Evolutionary conservation across 1,140 invertebrate genomes (phyloP), one percentile per base, ranked within the genome.

Genomic region (Zophobas morio): DNA sequence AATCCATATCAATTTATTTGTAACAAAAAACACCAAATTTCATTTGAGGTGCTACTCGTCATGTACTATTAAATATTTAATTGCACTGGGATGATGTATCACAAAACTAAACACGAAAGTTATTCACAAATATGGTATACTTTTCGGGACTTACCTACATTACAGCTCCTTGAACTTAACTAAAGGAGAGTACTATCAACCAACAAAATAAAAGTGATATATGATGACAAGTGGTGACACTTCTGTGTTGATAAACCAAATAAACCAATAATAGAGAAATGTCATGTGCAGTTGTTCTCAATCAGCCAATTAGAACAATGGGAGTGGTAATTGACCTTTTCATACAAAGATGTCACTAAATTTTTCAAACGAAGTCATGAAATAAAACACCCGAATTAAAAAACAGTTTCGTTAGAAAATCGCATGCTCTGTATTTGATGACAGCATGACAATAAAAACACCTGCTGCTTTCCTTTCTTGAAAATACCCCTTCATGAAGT

Each of bases 221-320:
- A 32, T 66, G 60, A 33, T 66, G 60, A 66, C 60, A 66, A 42
- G 20, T 66, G 20, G 60, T 66, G 60, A 66, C 60, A 66, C 60
- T 66, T 42, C 20, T 20, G 8, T 66, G 60, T 66, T 66, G 60
- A 66, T 66, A 66, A 66, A 46, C 60, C 35, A 63, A 66, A 66
- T 66, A 66, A 42, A 66, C 60, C 60, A 66, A 66, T 66, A 42
- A 42, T 20, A 66, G 42, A 42, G n/a, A 66, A 33, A 37, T 1
- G 39, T 32, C 60, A 33, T 66, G 60, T 2, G n/a, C 60, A 42
- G 60, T 42, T 66, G 42, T 8, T 4, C 3, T 46, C 42, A 8
- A 20, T 6, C 33, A 66, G 32, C 60, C 60, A 66, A 66, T 66
- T 66, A 66, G 20, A 66, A 42, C 42, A 51, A 51, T 51, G 42